These are phyloP conservation scores for Bedellia somnulentella DNA, from an alignment of 2,888 invertebrate genomes.

Conservation along the genomic window DNA sequence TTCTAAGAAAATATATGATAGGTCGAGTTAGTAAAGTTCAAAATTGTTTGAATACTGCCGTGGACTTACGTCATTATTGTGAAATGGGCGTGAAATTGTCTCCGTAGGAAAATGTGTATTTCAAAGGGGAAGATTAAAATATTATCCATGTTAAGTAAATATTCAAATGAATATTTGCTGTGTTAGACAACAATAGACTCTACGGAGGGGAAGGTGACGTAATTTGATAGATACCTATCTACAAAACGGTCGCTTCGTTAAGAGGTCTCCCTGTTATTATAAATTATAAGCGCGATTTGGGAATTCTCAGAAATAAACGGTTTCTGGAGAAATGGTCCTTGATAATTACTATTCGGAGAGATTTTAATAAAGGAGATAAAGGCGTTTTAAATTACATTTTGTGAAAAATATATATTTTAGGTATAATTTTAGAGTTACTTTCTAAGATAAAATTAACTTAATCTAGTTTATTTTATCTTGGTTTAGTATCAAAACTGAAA, in stretches of 20 bases:
- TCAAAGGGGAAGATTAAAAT: conserved; percentile 64
- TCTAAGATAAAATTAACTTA: too few relatives aligned
- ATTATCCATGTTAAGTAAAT: conserved; percentile 65
- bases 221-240: conserved; percentile 60
- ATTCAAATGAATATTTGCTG: conserved; percentile 64
- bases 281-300: conserved; percentile 54
- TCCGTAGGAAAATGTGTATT: conserved; percentile 61
- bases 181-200: conserved; percentile 57
- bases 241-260: conserved; percentile 55
- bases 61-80: conserved; percentile 29
- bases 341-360: conserved; percentile 18
- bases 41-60: conserved; percentile 23
- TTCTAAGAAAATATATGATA: background rate
- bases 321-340: conserved; percentile 28
- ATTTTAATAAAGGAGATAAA: too few relatives aligned
- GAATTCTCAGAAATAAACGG: conserved; percentile 47
- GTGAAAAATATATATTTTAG: too few relatives aligned
- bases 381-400: too few relatives aligned
- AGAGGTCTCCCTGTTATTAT: conserved; percentile 53
- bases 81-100: conserved; percentile 53
- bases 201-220: conserved; percentile 43
- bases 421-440: too few relatives aligned
- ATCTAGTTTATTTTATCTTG: too few relatives aligned
- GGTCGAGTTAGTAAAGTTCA: conserved; percentile 13
- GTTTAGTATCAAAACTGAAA: too few relatives aligned